Evolutionary conservation across 2,888 invertebrate genomes (phyloP), one percentile per base, ranked within the genome.

Genomic region (Sesamia inferens): DNA sequence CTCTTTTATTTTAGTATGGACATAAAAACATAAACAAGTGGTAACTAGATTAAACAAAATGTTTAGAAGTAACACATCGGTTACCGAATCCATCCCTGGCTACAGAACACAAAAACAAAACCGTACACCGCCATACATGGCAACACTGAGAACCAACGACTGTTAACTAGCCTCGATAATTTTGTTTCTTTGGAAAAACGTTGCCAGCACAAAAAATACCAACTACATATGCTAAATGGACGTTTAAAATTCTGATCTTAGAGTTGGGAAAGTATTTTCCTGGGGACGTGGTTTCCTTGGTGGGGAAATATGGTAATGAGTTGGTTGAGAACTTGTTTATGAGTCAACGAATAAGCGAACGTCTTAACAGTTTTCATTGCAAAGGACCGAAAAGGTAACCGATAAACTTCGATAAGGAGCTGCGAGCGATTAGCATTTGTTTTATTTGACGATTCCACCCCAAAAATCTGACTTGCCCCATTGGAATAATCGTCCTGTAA

Each of bases 161-260:
- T 54, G 67, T 68, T 81, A 85, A 82, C 85, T 72, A 70, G 73
- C 58, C 39, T 44, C 72, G 62, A 81, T 76, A 68, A 82, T 78
- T 69, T 77, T 72, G 85, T 82, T 85, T 82, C 83, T 82, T 78
- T 57, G 51, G 78, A 81, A 85, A 72, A 78, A 85, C 78, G 82
- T 63, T 85, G 61, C 76, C 8, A 76, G 10, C 22, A 31, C 64
- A 81, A 81, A 82, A 78, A 72, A 57, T 24, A 64, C 14, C 31
- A 47, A 68, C 59, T 58, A 57, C 22, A 13, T 81, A 84, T 81
- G 82, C 82, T 76, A 84, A 81, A 55, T 54, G 22, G 47, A 4
- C 19, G 61, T 61, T 79, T 79, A 48, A 73, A 47, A n/a, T 74
- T 48, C 62, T 74, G 22, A 74, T 61, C 19, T 8, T 10, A 55